phyloP scores from a whole-genome alignment of 2,113 vertebrate genomes.

The Bos taurus region ARS-UCD2.0 NC_037330.1:113186001-113186500 shows the following conservation, averaged over 20 bases:
- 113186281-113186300: background rate
- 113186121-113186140: background rate
- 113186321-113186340: background rate
- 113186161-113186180: background rate
- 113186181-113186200: background rate
- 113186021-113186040: background rate
- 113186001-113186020: background rate
- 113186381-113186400: no score
- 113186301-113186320: background rate
- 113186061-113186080: background rate
- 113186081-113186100: background rate
- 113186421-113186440: no score
- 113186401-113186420: no score
- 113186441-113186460: no score
- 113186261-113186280: background rate
- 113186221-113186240: background rate
- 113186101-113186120: background rate
- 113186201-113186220: background rate
- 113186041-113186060: background rate
- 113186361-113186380: no score
- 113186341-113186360: background rate
- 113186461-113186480: no score
- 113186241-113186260: background rate
- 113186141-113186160: background rate
- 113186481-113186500: no score